A percentile compares a stretch with the other conserved stretches of the same genome.
Conservation (phyloP, 2,888 invertebrate genomes). For the Drosophila sordidula region DNA sequence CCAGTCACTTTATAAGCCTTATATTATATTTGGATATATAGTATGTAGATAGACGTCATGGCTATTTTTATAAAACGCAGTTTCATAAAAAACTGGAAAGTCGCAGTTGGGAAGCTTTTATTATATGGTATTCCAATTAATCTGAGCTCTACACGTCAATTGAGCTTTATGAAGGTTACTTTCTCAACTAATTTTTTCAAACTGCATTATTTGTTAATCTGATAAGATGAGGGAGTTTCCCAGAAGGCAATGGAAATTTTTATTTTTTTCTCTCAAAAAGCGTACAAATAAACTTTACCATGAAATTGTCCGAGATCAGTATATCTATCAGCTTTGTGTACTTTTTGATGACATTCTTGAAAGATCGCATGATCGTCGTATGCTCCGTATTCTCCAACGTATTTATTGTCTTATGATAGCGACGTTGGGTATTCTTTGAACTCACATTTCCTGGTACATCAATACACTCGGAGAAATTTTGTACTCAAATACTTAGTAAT, state of each 20-base stretch:
- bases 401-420: constrained; percentile 25
- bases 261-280: neutral
- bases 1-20: neutral
- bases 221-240: constrained; percentile 8
- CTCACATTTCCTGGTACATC: constrained; percentile 49
- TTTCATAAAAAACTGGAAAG: neutral
- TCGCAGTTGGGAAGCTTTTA: neutral
- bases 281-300: constrained; percentile 1
- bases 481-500: too few relatives aligned
- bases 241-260: constrained; percentile 12
- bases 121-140: neutral
- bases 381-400: neutral
- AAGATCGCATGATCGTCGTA: constrained; percentile 1
- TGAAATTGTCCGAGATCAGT: constrained; percentile 6
- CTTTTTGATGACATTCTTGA: constrained; percentile 9
- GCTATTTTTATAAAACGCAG: constrained; percentile 17
- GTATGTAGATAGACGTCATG: constrained; percentile 10
- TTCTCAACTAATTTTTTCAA: neutral
- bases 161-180: neutral
- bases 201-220: neutral
- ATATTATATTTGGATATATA: neutral
- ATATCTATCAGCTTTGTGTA: constrained; percentile 21
- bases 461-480: neutral
- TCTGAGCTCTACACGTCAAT: neutral
- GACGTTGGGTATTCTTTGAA: constrained; percentile 29